phyloP scores from a whole-genome alignment of 1,140 invertebrate species.

The Melanaphis sacchari region DNA sequence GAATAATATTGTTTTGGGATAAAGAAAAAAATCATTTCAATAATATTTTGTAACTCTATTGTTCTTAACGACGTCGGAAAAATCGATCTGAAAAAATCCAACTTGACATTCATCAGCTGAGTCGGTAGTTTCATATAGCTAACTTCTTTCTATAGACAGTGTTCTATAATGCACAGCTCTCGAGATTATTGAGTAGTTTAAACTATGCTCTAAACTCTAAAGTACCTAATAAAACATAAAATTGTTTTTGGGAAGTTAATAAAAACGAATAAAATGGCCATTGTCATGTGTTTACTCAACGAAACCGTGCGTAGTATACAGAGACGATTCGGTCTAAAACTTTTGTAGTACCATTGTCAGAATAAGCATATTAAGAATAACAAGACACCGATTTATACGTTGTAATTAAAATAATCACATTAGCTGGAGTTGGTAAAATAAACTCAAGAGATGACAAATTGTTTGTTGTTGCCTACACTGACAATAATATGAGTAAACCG shows the following conservation, averaged over 20 bases:
- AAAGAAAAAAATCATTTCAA: not conserved
- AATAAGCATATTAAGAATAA: not conserved
- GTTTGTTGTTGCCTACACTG: not conserved
- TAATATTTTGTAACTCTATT: conserved; percentile 25
- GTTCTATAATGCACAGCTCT: not conserved
- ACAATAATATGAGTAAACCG: not conserved
- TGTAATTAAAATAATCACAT: conserved; percentile 20
- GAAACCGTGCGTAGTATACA: not conserved
- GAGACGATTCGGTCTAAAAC: not conserved
- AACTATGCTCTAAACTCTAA: not conserved
- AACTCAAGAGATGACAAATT: conserved; percentile 1
- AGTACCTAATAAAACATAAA: not conserved
- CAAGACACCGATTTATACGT: not conserved
- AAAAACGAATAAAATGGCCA: not conserved
- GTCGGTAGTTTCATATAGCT: not conserved
- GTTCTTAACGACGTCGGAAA: not conserved
- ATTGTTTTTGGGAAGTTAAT: not conserved
- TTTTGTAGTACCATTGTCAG: not conserved
- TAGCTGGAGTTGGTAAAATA: not conserved
- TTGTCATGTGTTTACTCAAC: not conserved
- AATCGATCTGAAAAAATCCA: not conserved
- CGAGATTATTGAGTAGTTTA: not conserved
- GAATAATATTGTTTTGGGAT: not conserved
- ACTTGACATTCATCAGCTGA: not conserved
- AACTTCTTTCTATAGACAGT: not conserved